phyloP scores from a whole-genome alignment of 2,888 invertebrate genomes.

The Lucinisca nassula region DNA sequence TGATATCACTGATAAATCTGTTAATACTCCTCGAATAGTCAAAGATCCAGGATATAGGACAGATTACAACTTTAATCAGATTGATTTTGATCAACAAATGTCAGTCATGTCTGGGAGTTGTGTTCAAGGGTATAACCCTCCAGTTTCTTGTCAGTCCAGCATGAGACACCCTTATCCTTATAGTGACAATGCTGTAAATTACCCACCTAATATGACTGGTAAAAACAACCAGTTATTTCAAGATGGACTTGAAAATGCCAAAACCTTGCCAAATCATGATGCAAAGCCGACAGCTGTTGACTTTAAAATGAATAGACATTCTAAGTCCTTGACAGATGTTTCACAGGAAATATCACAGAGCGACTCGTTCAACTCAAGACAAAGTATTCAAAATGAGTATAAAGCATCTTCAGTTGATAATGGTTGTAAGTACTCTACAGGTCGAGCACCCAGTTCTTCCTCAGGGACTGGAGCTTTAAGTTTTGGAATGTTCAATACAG shows the following conservation, averaged over 20 bases:
- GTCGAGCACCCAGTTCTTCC: background rate
- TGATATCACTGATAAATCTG: background rate
- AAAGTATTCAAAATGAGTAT: background rate
- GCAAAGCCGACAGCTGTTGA: background rate
- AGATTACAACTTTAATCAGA: background rate
- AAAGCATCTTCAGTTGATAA: background rate
- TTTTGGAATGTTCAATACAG: background rate
- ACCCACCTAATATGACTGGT: conserved; percentile 1
- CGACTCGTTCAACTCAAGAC: background rate
- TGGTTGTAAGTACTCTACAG: background rate
- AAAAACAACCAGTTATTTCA: conserved; percentile 4
- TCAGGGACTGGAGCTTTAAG: background rate
- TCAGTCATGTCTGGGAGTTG: conserved; percentile 3
- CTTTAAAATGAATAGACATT: background rate
- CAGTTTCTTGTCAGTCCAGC: background rate
- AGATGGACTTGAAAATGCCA: background rate
- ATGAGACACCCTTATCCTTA: background rate
- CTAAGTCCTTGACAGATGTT: background rate
- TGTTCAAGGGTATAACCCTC: background rate
- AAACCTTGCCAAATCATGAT: conserved; percentile 11
- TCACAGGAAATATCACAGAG: background rate
- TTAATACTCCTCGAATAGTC: background rate
- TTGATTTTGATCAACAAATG: background rate
- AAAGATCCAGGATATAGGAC: background rate
- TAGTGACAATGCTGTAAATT: background rate